Percentiles rank a stretch among this genome's conserved stretches.
Evolutionary conservation across 2,888 invertebrate genomes (phyloP).

Genomic region (Lissonota sp.): DNA sequence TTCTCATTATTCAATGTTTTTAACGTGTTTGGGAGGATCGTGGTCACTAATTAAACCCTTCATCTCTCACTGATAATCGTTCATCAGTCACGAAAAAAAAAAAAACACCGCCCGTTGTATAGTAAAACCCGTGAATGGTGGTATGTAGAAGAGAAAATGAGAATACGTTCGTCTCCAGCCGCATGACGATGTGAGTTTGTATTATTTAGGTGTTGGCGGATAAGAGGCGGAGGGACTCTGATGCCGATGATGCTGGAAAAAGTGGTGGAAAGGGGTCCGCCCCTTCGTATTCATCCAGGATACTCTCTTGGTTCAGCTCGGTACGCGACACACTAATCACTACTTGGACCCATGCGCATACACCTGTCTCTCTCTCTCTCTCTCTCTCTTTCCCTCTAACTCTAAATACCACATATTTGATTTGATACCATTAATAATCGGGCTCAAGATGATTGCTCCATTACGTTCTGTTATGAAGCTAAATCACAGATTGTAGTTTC

Average conservation of each 20-base stretch:
- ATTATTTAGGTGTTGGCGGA: slow-evolving; percentile 83
- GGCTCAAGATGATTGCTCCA: not conserved
- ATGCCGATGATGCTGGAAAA: slow-evolving; percentile 80
- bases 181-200: slow-evolving; percentile 80
- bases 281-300: slow-evolving; percentile 82
- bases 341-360: slow-evolving; percentile 83
- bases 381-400: slow-evolving; percentile 34
- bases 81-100: not conserved
- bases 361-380: slow-evolving; percentile 64
- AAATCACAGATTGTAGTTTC: not conserved
- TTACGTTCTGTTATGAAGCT: not conserved
- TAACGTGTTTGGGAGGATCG: not conserved
- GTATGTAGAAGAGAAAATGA: slow-evolving; percentile 26
- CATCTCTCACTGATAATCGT: slow-evolving; percentile 6
- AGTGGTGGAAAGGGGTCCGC: slow-evolving; percentile 79
- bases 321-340: slow-evolving; percentile 82
- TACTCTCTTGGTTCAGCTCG: slow-evolving; percentile 83
- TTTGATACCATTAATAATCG: not conserved
- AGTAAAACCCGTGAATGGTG: slow-evolving; percentile 9
- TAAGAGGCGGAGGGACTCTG: slow-evolving; percentile 81
- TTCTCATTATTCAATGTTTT: slow-evolving; percentile 10
- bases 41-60: not conserved
- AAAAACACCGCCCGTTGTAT: not conserved
- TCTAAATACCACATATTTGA: not conserved
- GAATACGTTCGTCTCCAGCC: slow-evolving; percentile 45